Base-by-base conservation (phyloP, 2,888 invertebrate species). In the Xiphydria camelus region DNA sequence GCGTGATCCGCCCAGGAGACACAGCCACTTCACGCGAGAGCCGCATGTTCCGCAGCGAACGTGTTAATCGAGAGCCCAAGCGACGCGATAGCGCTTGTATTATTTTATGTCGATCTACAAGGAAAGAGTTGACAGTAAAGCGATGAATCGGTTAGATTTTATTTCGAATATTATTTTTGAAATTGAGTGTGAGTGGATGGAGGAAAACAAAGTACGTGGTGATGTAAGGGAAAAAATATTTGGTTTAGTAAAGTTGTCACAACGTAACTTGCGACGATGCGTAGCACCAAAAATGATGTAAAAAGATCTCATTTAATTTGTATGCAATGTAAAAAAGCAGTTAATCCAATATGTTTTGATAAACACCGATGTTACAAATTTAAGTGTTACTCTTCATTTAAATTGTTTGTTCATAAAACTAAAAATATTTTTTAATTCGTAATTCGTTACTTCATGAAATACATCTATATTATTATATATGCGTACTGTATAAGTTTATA, bases 91-190 rank as follows among this genome's bases (percentile, higher is more conserved):
- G 22, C 22, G 22, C 22, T 22, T 22, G 5, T 22, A 6, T 22
- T 22, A 22, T 22, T 22, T 22, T 22, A 22, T 22, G 22, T 22
- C 22, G 7, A 45, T 64, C n/a, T 60, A 60, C 44, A 40, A 32
- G 23, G 31, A 49, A 2, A 62, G 53, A 44, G 45, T 40, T 32
- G 45, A 40, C 6, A 46, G 43, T 21, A 50, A 44, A 55, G 47
- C 52, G 48, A 53, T 51, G 46, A 41, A 52, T 14, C 43, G 63
- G 45, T 45, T 58, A 4, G 42, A 59, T 47, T 61, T 64, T 47
- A 62, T 52, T 34, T 53, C 55, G n/a, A 39, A 34, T 14, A 57
- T 61, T 40, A 61, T 59, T 33, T 43, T 52, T 9, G 21, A 18
- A 29, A 47, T 62, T 14, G 57, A 53, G 46, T 36, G 49, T 37